Conservation (phyloP, 2,888 invertebrate genomes). For the Lamellibrachia columna region DNA sequence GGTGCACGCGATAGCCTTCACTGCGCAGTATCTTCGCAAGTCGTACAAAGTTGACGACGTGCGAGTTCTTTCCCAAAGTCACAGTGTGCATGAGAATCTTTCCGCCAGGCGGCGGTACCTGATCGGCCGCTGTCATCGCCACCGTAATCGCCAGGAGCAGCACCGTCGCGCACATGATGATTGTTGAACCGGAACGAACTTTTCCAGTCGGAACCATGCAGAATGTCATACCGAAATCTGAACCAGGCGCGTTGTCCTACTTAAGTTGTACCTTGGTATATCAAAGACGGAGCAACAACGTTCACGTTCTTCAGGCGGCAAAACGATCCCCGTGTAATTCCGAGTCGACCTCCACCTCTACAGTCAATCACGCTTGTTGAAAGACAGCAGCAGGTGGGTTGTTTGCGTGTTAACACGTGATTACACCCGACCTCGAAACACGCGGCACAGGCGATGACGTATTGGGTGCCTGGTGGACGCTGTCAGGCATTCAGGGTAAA, state of each 20-base stretch:
- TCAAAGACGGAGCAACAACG: neutral
- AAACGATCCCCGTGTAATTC: neutral
- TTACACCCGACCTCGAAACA: too few relatives aligned
- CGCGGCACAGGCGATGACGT: too few relatives aligned
- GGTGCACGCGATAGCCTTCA: neutral
- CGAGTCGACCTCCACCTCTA: neutral
- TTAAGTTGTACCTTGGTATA: neutral
- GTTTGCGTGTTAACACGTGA: too few relatives aligned
- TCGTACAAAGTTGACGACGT: neutral
- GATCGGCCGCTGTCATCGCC: neutral
- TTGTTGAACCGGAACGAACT: neutral
- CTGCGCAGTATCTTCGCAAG: neutral
- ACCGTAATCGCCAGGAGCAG: neutral
- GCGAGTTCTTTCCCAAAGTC: neutral
- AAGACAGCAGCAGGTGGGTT: neutral
- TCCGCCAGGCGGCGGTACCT: neutral
- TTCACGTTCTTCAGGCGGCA: neutral
- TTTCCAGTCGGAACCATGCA: neutral
- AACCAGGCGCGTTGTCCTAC: neutral
- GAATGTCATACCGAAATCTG: neutral
- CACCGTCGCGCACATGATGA: neutral
- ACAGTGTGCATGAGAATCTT: neutral
- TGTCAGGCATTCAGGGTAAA: too few relatives aligned
- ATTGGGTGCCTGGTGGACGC: too few relatives aligned
- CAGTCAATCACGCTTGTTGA: too few relatives aligned